These are phyloP conservation scores for Myiagra hebetior DNA, from an alignment of 2,113 vertebrate species.

Conservation along the genomic window DNA sequence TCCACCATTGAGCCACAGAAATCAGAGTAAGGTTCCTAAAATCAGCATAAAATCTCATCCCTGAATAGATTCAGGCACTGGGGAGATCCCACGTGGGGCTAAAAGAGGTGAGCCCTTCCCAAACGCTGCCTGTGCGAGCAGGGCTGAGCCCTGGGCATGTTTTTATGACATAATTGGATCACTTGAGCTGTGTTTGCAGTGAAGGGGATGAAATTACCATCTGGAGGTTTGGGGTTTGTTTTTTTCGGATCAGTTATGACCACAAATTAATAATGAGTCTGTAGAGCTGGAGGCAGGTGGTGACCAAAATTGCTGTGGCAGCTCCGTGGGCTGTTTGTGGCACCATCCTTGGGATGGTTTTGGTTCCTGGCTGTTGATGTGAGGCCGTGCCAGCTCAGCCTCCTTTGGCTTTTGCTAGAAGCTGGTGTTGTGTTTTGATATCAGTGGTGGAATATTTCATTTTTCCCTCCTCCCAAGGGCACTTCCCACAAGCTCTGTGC, in stretches of 20 bases:
- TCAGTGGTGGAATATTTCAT: background rate
- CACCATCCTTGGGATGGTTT: background rate
- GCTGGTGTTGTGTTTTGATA: fast-evolving
- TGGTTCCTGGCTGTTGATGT: background rate
- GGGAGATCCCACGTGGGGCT: background rate
- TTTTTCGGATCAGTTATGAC: background rate
- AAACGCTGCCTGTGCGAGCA: background rate
- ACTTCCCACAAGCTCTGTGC: background rate
- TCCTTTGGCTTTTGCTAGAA: background rate
- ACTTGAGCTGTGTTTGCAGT: background rate
- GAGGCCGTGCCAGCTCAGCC: background rate
- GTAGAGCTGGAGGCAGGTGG: background rate
- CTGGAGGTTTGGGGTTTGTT: background rate
- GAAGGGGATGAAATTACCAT: background rate
- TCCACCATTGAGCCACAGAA: background rate
- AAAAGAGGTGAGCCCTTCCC: background rate
- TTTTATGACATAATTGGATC: background rate
- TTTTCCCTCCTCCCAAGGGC: background rate
- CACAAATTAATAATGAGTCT: background rate
- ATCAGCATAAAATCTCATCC: background rate
- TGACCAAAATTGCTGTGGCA: background rate
- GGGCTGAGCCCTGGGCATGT: background rate
- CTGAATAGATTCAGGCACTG: background rate
- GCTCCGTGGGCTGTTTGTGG: background rate
- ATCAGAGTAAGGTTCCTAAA: background rate